Evolutionary conservation across 2,797 vertebrate genomes (phyloP).

Genomic region (Ceyx erithaca): DNA sequence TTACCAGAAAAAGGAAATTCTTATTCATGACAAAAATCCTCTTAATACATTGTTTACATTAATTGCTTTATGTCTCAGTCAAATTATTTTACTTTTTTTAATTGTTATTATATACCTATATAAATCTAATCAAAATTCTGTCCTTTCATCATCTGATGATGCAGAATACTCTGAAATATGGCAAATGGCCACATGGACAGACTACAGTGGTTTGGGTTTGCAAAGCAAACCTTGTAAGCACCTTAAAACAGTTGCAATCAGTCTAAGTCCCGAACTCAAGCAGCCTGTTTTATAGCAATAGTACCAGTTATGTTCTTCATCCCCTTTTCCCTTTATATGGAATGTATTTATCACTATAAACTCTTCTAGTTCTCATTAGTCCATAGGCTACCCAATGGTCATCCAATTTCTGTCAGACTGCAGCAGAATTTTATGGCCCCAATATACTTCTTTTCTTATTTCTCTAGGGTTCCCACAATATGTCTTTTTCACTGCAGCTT

Average conservation of each 20-base stretch:
- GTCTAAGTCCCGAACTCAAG: background rate
- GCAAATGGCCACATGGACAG: background rate
- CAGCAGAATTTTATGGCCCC: background rate
- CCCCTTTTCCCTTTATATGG: background rate
- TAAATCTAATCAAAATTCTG: background rate
- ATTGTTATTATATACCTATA: too few species aligned
- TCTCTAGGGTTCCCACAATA: background rate
- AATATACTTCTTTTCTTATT: background rate
- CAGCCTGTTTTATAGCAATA: background rate
- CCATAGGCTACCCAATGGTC: background rate
- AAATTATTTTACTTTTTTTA: too few species aligned
- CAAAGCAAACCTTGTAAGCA: background rate
- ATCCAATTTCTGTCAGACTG: background rate
- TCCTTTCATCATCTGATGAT: background rate
- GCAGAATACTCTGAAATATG: background rate
- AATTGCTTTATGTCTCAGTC: too few species aligned
- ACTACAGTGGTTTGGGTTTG: background rate
- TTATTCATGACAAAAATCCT: too few species aligned
- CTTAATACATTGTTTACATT: too few species aligned
- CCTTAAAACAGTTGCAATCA: background rate
- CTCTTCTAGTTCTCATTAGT: background rate
- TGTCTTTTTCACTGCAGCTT: background rate
- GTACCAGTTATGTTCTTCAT: background rate
- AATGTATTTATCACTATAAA: background rate
- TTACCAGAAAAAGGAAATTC: too few species aligned